Conservation (phyloP, 2,797 vertebrate species). For the Hemitrygon akajei region DNA sequence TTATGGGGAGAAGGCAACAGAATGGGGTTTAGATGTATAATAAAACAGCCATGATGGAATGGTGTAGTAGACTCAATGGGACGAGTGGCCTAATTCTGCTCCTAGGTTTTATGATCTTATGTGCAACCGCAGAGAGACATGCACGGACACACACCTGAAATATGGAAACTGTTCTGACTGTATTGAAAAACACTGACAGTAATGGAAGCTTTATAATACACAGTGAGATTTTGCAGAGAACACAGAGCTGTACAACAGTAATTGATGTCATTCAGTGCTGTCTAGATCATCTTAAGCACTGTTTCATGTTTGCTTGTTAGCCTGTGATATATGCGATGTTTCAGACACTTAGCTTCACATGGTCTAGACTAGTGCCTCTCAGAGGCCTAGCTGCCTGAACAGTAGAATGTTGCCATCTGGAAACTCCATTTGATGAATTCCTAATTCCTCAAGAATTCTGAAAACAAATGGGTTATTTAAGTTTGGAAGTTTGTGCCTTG, state of each 20-base stretch:
- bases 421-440: constrained; percentile 7
- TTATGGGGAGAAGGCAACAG: no score
- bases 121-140: no score
- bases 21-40: no score
- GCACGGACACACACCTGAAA: neutral
- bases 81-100: no score
- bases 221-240: neutral
- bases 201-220: neutral
- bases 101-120: no score
- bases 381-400: constrained; percentile 24
- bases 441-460: constrained; percentile 1
- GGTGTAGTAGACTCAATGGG: no score
- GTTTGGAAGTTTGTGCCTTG: neutral
- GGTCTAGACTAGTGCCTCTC: constrained; percentile 24
- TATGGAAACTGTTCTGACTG: neutral
- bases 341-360: neutral
- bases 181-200: neutral
- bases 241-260: neutral
- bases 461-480: neutral
- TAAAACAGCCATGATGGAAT: no score
- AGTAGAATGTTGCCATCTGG: neutral
- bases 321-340: neutral
- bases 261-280: neutral
- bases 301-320: neutral
- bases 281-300: neutral